These are phyloP conservation scores for Idris sp. DNA, from an alignment of 1,140 invertebrate genomes.

Conservation along the genomic window DNA sequence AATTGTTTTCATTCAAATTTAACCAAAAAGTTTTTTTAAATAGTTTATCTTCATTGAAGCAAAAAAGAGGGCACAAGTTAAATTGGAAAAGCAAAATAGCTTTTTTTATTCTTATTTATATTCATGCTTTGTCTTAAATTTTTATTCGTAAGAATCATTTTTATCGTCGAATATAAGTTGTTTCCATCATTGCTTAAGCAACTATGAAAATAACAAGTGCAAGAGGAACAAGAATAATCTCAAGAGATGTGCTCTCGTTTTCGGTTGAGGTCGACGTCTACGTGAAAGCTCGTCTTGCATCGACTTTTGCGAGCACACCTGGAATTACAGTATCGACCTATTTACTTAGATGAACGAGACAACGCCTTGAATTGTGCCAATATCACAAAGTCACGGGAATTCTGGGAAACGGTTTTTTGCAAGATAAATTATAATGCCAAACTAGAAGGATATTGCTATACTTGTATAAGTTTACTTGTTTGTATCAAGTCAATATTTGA, in stretches of 20 bases:
- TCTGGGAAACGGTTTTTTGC: conserved; percentile 24
- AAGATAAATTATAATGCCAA: conserved; percentile 23
- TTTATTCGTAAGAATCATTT: too few relatives aligned
- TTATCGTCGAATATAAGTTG: too few relatives aligned
- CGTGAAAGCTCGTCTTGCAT: conserved; percentile 40
- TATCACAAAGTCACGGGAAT: conserved; percentile 26
- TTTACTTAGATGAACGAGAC: conserved; percentile 58
- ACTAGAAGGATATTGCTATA: conserved; percentile 2
- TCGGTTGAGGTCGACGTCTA: conserved; percentile 14
- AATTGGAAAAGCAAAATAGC: too few relatives aligned
- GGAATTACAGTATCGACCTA: conserved; percentile 59
- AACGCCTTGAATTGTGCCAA: conserved; percentile 48
- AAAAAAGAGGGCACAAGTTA: too few relatives aligned
- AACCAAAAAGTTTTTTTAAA: too few relatives aligned
- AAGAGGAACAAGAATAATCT: conserved; percentile 25
- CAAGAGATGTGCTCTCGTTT: conserved; percentile 55
- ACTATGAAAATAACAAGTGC: too few relatives aligned
- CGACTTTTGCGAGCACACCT: conserved; percentile 58
- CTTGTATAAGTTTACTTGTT: conserved; percentile 5
- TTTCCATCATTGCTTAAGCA: too few relatives aligned
- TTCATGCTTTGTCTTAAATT: too few relatives aligned
- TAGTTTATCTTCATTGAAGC: too few relatives aligned
- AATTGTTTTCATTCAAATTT: too few relatives aligned
- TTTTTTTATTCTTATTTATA: too few relatives aligned
- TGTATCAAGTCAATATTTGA: conserved; percentile 36